Evolutionary conservation across 2,888 invertebrate genomes (phyloP).

Genomic region (Eucriotettix oculatus): DNA sequence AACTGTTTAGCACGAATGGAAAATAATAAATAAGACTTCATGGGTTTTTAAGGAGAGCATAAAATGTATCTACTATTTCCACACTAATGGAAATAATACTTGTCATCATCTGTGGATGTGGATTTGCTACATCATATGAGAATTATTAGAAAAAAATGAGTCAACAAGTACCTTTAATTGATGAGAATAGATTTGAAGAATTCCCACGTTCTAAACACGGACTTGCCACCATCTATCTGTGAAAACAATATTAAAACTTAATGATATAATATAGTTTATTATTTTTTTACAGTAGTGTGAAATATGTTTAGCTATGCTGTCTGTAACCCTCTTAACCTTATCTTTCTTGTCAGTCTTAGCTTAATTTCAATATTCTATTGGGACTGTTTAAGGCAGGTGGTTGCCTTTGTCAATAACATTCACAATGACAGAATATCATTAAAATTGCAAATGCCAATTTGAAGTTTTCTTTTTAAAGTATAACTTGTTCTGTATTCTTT

Average conservation of each 20-base stretch:
- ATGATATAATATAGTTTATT: constrained; percentile 10
- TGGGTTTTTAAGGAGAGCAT: too few relatives aligned
- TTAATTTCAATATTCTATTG: neutral
- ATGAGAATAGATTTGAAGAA: neutral
- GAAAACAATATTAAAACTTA: constrained; percentile 1
- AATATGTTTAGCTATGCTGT: constrained; percentile 12
- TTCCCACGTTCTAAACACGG: constrained; percentile 6
- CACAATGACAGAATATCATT: neutral
- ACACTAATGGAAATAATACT: too few relatives aligned
- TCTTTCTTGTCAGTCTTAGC: neutral
- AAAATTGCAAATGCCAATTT: too few relatives aligned
- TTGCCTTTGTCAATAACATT: neutral
- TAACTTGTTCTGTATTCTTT: too few relatives aligned
- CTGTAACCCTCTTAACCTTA: constrained; percentile 1
- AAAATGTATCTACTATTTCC: too few relatives aligned
- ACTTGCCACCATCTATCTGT: constrained; percentile 12
- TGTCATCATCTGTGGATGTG: too few relatives aligned
- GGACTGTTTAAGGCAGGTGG: neutral
- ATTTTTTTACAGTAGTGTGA: constrained; percentile 12
- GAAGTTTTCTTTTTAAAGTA: too few relatives aligned
- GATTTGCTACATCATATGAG: neutral
- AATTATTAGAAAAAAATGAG: neutral
- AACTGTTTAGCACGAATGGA: too few relatives aligned
- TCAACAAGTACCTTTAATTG: neutral
- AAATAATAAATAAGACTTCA: too few relatives aligned